These are phyloP conservation scores for Thalpophila matura DNA, from an alignment of 2,888 invertebrate genomes.

Conservation along the genomic window DNA sequence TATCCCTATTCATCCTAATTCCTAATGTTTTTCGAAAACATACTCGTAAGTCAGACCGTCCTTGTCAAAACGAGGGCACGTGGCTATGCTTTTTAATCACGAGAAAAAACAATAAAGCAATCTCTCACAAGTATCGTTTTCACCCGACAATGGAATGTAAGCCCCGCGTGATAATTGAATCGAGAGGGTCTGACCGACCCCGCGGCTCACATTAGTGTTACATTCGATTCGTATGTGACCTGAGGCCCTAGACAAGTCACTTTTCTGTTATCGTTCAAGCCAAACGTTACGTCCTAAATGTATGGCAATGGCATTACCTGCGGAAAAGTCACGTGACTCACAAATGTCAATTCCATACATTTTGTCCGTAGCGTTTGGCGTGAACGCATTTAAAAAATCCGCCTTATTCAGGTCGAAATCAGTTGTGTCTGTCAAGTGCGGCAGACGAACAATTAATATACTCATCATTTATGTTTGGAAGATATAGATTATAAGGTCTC, in stretches of 20 bases:
- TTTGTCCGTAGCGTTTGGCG: too few species aligned
- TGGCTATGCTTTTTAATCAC: conserved; percentile 86
- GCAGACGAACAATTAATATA: too few species aligned
- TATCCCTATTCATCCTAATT: background rate
- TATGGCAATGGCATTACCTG: too few species aligned
- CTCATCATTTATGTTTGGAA: too few species aligned
- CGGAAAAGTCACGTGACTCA: too few species aligned
- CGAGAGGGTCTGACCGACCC: conserved; percentile 81
- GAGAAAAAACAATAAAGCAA: conserved; percentile 91
- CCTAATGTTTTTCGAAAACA: conserved; percentile 5
- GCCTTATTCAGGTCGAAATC: too few species aligned
- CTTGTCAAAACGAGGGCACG: conserved; percentile 78
- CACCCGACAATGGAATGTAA: conserved; percentile 85
- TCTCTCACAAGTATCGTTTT: conserved; percentile 91
- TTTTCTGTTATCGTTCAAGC: too few species aligned
- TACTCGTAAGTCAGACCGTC: conserved; percentile 43
- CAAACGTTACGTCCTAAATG: too few species aligned
- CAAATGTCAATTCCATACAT: too few species aligned
- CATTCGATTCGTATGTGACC: conserved; percentile 86
- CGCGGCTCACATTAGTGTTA: conserved; percentile 80
- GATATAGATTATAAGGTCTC: conserved; percentile 9
- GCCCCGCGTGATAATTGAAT: conserved; percentile 88
- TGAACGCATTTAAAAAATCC: too few species aligned
- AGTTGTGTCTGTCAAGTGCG: too few species aligned
- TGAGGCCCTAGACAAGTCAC: conserved; percentile 68